These are phyloP conservation scores for Metopia argyrocephala DNA, from an alignment of 2,888 invertebrate genomes.

Conservation along the genomic window DNA sequence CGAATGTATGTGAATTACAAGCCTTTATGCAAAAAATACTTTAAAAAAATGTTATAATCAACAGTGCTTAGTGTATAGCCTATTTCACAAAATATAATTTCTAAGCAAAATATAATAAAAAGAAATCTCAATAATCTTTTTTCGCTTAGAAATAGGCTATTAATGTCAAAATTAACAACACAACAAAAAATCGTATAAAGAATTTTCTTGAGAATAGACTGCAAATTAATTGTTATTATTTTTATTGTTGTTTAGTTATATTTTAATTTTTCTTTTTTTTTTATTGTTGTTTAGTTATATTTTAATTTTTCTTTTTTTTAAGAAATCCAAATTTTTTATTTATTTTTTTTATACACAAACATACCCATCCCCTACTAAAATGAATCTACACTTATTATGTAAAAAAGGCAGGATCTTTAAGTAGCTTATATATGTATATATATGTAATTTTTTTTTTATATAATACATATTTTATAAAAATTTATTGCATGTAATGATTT, in stretches of 20 bases:
- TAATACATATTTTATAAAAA: too few species aligned
- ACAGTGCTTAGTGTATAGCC: too few species aligned
- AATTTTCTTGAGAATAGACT: neutral
- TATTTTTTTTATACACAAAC: neutral
- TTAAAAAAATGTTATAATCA: slow-evolving; percentile 34
- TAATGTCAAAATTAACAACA: neutral
- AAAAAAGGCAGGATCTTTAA: too few species aligned
- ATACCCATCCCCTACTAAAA: too few species aligned
- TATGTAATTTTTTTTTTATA: too few species aligned
- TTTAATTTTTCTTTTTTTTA: neutral
- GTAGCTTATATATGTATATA: too few species aligned
- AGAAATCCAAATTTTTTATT: neutral
- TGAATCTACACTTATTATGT: too few species aligned
- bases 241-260: too few species aligned
- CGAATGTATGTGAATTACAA: slow-evolving; percentile 41
- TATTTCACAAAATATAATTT: too few species aligned
- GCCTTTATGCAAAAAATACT: slow-evolving; percentile 64
- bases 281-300: neutral
- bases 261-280: slow-evolving; percentile 14
- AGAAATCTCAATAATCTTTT: too few species aligned
- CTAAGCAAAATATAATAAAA: too few species aligned
- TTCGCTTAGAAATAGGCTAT: neutral
- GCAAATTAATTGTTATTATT: neutral
- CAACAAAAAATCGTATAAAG: slow-evolving; percentile 4
- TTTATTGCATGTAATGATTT: too few species aligned